Evolutionary conservation across 2,113 vertebrate species (phyloP).

Genomic region (Bos javanicus): DNA sequence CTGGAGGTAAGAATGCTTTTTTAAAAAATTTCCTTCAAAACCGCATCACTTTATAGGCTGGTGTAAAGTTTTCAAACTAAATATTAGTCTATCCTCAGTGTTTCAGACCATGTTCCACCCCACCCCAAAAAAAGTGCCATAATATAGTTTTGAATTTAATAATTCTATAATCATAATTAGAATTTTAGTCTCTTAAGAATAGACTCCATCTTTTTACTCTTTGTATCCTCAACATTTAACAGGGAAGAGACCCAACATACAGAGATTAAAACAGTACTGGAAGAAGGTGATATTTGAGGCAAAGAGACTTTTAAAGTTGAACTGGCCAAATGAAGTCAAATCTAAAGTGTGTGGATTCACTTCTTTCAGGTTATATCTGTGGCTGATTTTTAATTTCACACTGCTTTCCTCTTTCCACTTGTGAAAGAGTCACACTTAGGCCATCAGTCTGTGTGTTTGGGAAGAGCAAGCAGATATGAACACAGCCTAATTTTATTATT

Average conservation of each 20-base stretch:
- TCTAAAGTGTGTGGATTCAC: background rate
- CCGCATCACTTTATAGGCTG: slow-evolving; percentile 10
- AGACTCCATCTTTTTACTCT: background rate
- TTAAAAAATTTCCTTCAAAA: slow-evolving; percentile 43
- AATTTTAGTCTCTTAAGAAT: slow-evolving; percentile 12
- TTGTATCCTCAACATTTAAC: background rate
- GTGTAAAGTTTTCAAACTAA: slow-evolving; percentile 34
- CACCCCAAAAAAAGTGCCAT: background rate
- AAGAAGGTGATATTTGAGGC: background rate
- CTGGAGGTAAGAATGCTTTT: slow-evolving; percentile 90
- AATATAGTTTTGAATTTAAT: slow-evolving; percentile 23
- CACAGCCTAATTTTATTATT: slow-evolving; percentile 40
- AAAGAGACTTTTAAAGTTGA: slow-evolving; percentile 22
- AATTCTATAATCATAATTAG: slow-evolving; percentile 5
- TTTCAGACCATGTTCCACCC: background rate
- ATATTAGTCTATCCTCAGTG: slow-evolving; percentile 4
- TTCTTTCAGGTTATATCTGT: background rate
- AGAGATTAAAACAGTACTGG: background rate
- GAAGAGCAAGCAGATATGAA: slow-evolving; percentile 13
- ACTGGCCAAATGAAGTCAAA: background rate
- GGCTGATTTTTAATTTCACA: slow-evolving; percentile 30
- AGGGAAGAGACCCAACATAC: background rate
- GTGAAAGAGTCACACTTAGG: slow-evolving; percentile 16
- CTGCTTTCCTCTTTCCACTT: slow-evolving; percentile 28
- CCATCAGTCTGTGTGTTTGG: slow-evolving; percentile 10